phyloP scores from a whole-genome alignment of 2,113 vertebrate species.

The Megaceryle maxima region DNA sequence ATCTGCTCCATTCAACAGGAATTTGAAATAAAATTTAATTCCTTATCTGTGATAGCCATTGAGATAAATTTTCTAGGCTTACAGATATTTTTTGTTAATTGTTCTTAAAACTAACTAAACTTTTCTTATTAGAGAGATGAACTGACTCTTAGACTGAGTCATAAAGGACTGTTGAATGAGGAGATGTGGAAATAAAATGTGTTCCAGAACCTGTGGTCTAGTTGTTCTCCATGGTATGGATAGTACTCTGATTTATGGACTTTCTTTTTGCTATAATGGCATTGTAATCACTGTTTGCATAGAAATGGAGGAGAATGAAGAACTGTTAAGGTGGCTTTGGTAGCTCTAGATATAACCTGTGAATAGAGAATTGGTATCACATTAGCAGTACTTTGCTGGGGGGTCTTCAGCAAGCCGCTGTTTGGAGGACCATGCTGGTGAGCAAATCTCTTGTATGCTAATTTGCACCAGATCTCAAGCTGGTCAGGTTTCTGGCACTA shows the following conservation, averaged over 20 bases:
- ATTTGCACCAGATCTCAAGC: background rate
- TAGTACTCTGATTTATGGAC: background rate
- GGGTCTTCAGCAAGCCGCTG: background rate
- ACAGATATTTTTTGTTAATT: background rate
- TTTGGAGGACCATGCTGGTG: background rate
- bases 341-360: background rate
- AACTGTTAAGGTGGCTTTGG: background rate
- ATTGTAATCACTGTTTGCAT: background rate
- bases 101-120: background rate
- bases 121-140: background rate
- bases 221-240: background rate
- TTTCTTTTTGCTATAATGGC: background rate
- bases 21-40: background rate
- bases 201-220: background rate
- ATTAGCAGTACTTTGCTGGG: background rate
- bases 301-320: background rate
- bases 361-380: background rate
- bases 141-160: background rate
- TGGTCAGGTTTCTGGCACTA: background rate
- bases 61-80: background rate
- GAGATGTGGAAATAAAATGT: background rate
- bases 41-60: background rate
- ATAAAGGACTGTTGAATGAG: background rate
- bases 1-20: background rate
- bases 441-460: fast-evolving